A percentile compares a stretch with the other conserved stretches of the same genome.
phyloP scores from a whole-genome alignment of 2,113 vertebrate species.

The Gymnogyps californianus region DNA sequence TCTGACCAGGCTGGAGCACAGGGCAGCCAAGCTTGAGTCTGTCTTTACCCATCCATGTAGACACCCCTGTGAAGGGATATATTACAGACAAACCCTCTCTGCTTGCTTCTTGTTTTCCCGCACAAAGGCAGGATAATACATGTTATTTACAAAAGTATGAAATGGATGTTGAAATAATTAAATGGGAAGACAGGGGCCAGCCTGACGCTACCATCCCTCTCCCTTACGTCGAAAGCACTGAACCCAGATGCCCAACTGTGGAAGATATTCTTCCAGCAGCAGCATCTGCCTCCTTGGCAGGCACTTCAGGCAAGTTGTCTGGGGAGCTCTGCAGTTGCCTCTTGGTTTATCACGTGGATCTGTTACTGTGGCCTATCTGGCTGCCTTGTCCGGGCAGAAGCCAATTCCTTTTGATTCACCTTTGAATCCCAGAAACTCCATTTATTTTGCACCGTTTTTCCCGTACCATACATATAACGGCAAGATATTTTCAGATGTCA shows the following conservation, averaged over 20 bases:
- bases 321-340: conserved; percentile 75
- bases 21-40: conserved; percentile 5
- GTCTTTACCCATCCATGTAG: background rate
- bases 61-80: background rate
- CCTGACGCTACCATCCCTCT: conserved; percentile 50
- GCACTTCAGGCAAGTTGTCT: conserved; percentile 69
- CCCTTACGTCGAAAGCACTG: conserved; percentile 68
- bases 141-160: conserved; percentile 32
- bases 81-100: background rate
- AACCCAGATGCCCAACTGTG: conserved; percentile 79
- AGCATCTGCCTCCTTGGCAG: conserved; percentile 83
- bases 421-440: conserved; percentile 61
- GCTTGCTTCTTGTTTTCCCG: background rate
- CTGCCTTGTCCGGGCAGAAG: conserved; percentile 63
- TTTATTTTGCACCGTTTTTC: conserved; percentile 34
- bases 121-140: background rate
- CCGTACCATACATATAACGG: background rate
- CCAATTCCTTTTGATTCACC: conserved; percentile 72
- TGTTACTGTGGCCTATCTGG: conserved; percentile 71
- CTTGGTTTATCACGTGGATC: conserved; percentile 73
- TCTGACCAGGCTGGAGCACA: conserved; percentile 44
- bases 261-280: conserved; percentile 76
- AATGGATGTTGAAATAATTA: conserved; percentile 46
- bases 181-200: background rate
- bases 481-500: background rate